phyloP scores from a whole-genome alignment of 2,888 invertebrate genomes.

The Drosophila mulleri region DNA sequence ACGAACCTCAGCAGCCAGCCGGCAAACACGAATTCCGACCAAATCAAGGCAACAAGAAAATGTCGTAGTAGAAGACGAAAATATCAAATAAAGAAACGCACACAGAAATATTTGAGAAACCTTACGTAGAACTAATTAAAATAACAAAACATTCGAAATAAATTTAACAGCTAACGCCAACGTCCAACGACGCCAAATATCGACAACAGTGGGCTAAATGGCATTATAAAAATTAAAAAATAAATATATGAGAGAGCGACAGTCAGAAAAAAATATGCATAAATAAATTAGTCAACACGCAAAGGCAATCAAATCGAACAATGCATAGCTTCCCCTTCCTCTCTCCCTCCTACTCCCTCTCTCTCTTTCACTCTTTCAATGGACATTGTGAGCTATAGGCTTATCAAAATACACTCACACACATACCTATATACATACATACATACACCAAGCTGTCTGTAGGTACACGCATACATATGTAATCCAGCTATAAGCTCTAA shows the following conservation, averaged over 20 bases:
- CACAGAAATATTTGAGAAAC: conserved; percentile 17
- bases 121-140: conserved; percentile 71
- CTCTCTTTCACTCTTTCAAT: not conserved
- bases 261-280: conserved; percentile 47
- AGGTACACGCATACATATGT: conserved; percentile 27
- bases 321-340: conserved; percentile 11
- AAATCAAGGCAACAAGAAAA: conserved; percentile 37
- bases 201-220: conserved; percentile 57
- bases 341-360: not conserved
- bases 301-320: conserved; percentile 44
- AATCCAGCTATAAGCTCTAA: conserved; percentile 54
- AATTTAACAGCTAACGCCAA: conserved; percentile 47
- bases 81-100: conserved; percentile 5
- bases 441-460: not conserved
- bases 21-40: conserved; percentile 21
- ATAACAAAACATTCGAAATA: conserved; percentile 74
- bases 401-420: conserved; percentile 12
- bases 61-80: not conserved
- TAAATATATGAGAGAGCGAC: conserved; percentile 13
- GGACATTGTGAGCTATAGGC: conserved; percentile 16
- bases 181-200: conserved; percentile 52
- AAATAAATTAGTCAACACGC: conserved; percentile 66
- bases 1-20: conserved; percentile 39
- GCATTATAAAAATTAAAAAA: conserved; percentile 65
- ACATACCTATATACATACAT: conserved; percentile 9